phyloP scores from a whole-genome alignment of 2,888 invertebrate genomes.

The Campoplex nolae region DNA sequence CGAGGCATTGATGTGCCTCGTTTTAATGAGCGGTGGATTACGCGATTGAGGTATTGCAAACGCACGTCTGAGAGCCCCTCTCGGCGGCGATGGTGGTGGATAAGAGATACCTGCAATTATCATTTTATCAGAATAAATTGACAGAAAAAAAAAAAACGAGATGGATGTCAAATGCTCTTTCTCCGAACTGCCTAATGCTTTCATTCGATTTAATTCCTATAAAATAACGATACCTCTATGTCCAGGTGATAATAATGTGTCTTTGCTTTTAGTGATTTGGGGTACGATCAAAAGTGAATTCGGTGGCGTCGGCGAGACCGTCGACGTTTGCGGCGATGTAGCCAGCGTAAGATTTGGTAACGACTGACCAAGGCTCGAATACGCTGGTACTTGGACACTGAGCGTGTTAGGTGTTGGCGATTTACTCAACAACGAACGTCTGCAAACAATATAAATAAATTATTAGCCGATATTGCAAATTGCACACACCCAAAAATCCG shows the following conservation, averaged over 20 bases:
- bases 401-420: conserved; percentile 89
- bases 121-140: neutral
- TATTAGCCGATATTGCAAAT: neutral
- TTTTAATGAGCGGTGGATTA: conserved; percentile 93
- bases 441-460: conserved; percentile 69
- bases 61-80: conserved; percentile 84
- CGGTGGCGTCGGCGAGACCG: conserved; percentile 83
- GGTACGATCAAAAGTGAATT: conserved; percentile 84
- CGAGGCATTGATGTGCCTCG: conserved; percentile 89
- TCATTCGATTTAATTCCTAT: neutral
- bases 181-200: neutral
- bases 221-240: conserved; percentile 80
- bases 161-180: neutral
- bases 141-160: neutral
- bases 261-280: conserved; percentile 84
- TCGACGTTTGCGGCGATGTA: conserved; percentile 83
- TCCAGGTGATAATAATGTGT: conserved; percentile 83
- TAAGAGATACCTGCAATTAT: conserved; percentile 89
- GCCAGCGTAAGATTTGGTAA: conserved; percentile 90
- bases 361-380: conserved; percentile 90
- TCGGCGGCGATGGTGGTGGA: conserved; percentile 91
- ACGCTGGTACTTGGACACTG: conserved; percentile 89
- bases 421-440: conserved; percentile 83
- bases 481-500: neutral
- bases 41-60: conserved; percentile 90